Base-by-base conservation (phyloP, 1,140 invertebrate genomes). In the Drosophila arizonae region DNA sequence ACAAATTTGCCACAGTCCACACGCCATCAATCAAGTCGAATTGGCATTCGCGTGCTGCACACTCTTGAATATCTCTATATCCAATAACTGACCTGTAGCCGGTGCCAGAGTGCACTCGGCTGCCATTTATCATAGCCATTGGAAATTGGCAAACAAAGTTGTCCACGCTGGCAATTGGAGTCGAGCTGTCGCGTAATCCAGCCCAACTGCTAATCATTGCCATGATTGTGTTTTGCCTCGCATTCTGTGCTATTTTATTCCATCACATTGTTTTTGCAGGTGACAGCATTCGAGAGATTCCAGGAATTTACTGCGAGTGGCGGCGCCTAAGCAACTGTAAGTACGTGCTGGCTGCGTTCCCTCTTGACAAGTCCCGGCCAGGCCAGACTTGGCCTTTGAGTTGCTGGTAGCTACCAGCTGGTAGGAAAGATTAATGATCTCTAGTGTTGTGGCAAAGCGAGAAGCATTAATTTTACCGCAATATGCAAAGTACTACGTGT, bases 381-480 rank as follows among this genome's bases (percentile, higher is more conserved):
- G n/a, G 3, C 2, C 21, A 24, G 52, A 4, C 65, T 62, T 36
- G 72, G 57, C 66, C 58, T 63, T 63, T 50, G 55, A 2, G 21
- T 1, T 24, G 21, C 21, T 2, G 21, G 5, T 6, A 6, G 28
- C 28, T 5, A 43, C 45, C 45, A 21, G 58, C 41, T 52, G 60
- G 70, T 77, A 73, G 82, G 82, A 68, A 88, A 86, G 84, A 86
- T 86, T 86, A 86, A 86, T 86, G 82, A 74, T 86, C 61, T 61
- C 17, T 56, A 67, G 65, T 68, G 62, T 68, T 71, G 39, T 72
- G 79, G 65, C 67, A 75, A 51, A 64, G 62, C 39, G 43, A 30
- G 58, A 13, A 64, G 76, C 79, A 79, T 79, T 76, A 81, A 81
- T 84, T 78, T 75, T 69, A 50, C 77, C 50, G 64, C 71, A 82